Conservation (phyloP, 2,797 vertebrate species). For the Chiloscyllium punctatum region DNA sequence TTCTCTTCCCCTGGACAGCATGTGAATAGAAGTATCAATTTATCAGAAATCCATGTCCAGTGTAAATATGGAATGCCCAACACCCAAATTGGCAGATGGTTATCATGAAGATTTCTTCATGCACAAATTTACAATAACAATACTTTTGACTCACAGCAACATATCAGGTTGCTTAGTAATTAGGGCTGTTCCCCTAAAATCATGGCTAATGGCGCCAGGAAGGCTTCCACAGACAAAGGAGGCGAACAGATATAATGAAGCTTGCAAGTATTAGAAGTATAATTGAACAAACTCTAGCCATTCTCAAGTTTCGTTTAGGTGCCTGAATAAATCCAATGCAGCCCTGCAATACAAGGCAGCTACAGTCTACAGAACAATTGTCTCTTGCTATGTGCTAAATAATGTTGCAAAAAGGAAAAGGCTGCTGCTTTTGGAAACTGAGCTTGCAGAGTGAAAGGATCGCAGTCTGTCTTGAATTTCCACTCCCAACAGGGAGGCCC, state of each 20-base stretch:
- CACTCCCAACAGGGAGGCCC: not conserved
- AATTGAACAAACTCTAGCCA: not conserved
- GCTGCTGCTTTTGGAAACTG: not conserved
- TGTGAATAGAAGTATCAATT: too few species aligned
- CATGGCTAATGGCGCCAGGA: not conserved
- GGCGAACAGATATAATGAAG: not conserved
- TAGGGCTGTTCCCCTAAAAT: not conserved
- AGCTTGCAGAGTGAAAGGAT: not conserved
- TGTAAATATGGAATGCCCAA: not conserved
- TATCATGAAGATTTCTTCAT: not conserved
- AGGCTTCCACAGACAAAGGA: not conserved
- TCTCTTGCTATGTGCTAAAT: not conserved
- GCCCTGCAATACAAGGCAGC: not conserved
- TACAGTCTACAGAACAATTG: not conserved
- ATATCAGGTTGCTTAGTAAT: not conserved
- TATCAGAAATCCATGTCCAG: not conserved
- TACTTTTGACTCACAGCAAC: not conserved
- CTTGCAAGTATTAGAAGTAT: not conserved
- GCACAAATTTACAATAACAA: not conserved
- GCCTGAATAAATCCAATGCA: not conserved
- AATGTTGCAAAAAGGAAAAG: not conserved
- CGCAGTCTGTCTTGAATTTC: not conserved
- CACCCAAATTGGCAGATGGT: not conserved
- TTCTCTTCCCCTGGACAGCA: too few species aligned
- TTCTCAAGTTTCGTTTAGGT: not conserved